These are phyloP conservation scores for Brienomyrus longianalis DNA, from an alignment of 2,113 vertebrate genomes.

Conservation along the genomic window DNA sequence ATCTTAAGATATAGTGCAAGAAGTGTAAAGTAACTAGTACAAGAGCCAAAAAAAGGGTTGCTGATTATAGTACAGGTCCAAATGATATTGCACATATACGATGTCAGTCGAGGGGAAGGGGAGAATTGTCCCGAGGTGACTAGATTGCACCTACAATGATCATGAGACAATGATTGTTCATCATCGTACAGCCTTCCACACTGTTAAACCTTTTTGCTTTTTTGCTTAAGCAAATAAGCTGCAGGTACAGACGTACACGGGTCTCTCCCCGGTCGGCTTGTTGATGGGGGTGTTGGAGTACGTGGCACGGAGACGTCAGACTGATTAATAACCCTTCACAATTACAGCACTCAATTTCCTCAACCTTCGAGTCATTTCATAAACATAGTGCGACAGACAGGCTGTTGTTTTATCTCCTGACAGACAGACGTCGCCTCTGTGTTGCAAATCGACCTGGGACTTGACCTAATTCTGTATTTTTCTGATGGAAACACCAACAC, in stretches of 20 bases:
- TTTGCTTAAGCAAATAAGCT: background rate
- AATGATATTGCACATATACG: background rate
- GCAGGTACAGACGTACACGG: background rate
- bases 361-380: background rate
- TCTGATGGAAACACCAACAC: background rate
- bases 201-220: background rate
- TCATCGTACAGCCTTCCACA: background rate
- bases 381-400: background rate
- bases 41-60: background rate
- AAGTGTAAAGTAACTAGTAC: background rate
- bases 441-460: background rate
- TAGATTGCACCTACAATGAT: background rate
- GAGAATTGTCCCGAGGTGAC: background rate
- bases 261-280: background rate
- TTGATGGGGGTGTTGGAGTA: background rate
- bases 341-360: background rate
- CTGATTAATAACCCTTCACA: background rate
- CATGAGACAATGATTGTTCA: background rate
- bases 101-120: background rate
- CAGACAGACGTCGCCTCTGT: conserved; percentile 15
- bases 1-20: background rate
- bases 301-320: background rate
- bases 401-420: background rate
- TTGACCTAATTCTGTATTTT: conserved; percentile 17
- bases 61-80: background rate